phyloP scores from a whole-genome alignment of 2,113 vertebrate genomes.

The Gymnogyps californianus region DNA sequence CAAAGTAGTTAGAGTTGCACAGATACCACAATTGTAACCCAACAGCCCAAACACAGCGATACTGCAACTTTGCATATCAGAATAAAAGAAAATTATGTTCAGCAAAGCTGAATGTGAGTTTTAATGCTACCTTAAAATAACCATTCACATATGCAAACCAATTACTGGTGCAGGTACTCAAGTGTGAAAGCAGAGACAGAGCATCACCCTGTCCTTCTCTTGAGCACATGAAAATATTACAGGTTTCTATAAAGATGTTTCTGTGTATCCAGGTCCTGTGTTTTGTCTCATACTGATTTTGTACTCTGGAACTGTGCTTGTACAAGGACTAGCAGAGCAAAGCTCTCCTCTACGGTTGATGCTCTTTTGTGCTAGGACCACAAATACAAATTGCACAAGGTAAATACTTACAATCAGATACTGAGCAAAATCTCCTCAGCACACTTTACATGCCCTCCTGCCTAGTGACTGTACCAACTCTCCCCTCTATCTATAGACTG shows the following conservation, averaged over 20 bases:
- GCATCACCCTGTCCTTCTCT: neutral
- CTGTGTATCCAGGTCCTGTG: neutral
- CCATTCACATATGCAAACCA: neutral
- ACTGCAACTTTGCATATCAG: neutral
- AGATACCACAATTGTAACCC: neutral
- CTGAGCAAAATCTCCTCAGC: neutral
- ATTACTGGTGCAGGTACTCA: neutral
- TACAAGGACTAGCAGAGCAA: neutral
- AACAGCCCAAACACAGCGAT: neutral
- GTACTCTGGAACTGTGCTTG: neutral
- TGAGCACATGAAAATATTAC: neutral
- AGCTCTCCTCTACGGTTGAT: neutral
- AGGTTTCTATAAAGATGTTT: neutral
- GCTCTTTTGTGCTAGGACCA: neutral
- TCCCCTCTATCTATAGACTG: neutral
- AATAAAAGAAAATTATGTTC: neutral
- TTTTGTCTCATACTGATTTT: neutral
- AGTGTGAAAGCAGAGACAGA: neutral
- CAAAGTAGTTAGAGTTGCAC: neutral
- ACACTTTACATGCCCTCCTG: neutral
- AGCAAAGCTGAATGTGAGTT: neutral
- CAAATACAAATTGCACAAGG: neutral
- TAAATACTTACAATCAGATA: neutral
- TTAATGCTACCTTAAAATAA: neutral
- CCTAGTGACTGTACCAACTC: neutral